Evolutionary conservation across 2,113 vertebrate genomes (phyloP), one percentile per base, ranked within the genome.

Genomic region (Petromus typicus): DNA sequence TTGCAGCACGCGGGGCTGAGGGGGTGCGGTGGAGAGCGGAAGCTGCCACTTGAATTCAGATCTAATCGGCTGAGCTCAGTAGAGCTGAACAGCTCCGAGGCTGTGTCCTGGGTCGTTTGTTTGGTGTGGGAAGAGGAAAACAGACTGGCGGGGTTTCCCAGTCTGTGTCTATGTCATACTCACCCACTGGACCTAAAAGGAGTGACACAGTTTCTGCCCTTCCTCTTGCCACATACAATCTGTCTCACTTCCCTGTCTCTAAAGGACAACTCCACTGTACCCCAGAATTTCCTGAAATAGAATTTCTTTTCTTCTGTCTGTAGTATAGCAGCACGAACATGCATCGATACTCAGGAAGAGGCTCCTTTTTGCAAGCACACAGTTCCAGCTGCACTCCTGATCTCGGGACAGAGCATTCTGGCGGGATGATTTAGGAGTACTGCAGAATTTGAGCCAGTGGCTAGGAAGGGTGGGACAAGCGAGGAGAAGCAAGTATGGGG

Each of bases 181-280:
- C 5, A 12, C 37, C n/a, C 69, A 23, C 6, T 1, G 10, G 14
- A 22, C 32, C 34, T 22, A 2, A 32, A 25, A 6, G 2, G 12
- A 79, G 13, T 51, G 67, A 43, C 63, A 27, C n/a, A 10, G 48
- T 51, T 51, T 51, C 48, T 51, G 48, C 48, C 48, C 48, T 48
- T 86, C 73, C 45, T 86, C 67, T 66, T 78, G 34, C 40, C 27
- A 11, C 40, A 6, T 66, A 45, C 16, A 27, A 43, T 43, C 76
- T 7, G 13, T 86, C 80, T 93, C 43, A 57, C 27, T 85, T 91
- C 64, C 76, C 71, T 81, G 37, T 76, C 88, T 89, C 81, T 66
- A 40, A 40, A 51, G 16, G 20, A 40, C 64, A 73, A 5, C 37
- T 27, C 51, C 30, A 40, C 4, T n/a, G n/a, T n/a, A n/a, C n/a